Conservation (phyloP, 2,888 invertebrate species). For the Sipunculus nudus region DNA sequence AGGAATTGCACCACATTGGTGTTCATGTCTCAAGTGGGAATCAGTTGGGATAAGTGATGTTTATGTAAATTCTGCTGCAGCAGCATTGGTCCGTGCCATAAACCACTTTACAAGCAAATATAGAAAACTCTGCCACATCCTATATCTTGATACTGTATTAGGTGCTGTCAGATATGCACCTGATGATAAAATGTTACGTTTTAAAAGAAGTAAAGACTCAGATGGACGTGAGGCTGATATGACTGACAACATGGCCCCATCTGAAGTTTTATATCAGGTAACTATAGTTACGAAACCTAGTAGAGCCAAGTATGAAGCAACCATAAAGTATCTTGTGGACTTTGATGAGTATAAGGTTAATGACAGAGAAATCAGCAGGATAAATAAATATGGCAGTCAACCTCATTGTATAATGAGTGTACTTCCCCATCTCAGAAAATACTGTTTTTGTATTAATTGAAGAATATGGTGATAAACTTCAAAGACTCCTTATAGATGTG, state of each 20-base stretch:
- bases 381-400: constrained; percentile 84
- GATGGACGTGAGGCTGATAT: constrained; percentile 89
- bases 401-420: constrained; percentile 80
- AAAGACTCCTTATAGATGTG: no score
- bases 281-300: constrained; percentile 82
- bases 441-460: constrained; percentile 87
- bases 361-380: constrained; percentile 69
- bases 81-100: constrained; percentile 16
- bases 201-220: constrained; percentile 77
- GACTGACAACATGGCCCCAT: constrained; percentile 72
- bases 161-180: constrained; percentile 28
- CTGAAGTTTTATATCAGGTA: constrained; percentile 79
- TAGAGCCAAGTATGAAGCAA: constrained; percentile 83
- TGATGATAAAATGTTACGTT: constrained; percentile 72
- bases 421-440: constrained; percentile 77
- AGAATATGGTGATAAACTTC: no score
- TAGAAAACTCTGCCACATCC: constrained; percentile 17
- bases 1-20: constrained; percentile 94
- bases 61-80: constrained; percentile 18
- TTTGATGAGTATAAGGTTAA: constrained; percentile 5
- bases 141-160: constrained; percentile 18
- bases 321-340: constrained; percentile 72
- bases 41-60: constrained; percentile 52
- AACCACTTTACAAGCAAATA: constrained; percentile 23
- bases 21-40: constrained; percentile 89